Evolutionary conservation across 2,888 invertebrate species (phyloP).

Genomic region (Alentia gelatinosa): DNA sequence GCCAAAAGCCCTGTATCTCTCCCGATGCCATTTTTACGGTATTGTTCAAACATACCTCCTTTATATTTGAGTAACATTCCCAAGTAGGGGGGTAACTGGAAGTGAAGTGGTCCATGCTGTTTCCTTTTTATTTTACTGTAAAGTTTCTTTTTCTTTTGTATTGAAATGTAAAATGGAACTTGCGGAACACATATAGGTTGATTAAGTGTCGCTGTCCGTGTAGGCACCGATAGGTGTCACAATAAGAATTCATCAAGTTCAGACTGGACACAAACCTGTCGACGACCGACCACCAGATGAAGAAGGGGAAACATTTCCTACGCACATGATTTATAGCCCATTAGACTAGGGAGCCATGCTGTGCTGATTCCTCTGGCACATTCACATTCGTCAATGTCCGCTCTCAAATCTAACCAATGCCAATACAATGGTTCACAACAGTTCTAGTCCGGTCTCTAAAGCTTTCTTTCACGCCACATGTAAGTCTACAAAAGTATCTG

Average conservation of each 20-base stretch:
- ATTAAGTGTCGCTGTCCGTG: not conserved
- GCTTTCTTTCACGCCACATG: too few species aligned
- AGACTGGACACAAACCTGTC: not conserved
- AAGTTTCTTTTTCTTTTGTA: too few species aligned
- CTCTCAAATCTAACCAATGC: not conserved
- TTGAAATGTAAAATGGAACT: not conserved
- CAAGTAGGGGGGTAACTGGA: too few species aligned
- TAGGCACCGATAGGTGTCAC: not conserved
- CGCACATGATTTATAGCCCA: not conserved
- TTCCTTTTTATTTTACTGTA: too few species aligned
- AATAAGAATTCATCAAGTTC: not conserved
- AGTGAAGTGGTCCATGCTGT: too few species aligned
- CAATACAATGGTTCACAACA: slow-evolving; percentile 5
- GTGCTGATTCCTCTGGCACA: not conserved
- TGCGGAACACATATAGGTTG: not conserved
- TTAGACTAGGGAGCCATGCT: not conserved
- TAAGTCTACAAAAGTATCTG: not conserved
- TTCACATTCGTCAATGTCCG: not conserved
- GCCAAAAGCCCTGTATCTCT: too few species aligned
- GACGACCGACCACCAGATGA: not conserved
- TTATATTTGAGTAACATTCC: too few species aligned
- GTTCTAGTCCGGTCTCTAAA: too few species aligned
- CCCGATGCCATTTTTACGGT: too few species aligned
- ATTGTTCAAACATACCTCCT: too few species aligned
- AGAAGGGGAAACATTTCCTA: not conserved